phyloP scores from a whole-genome alignment of 2,113 vertebrate genomes.

The Percopsis transmontana region DNA sequence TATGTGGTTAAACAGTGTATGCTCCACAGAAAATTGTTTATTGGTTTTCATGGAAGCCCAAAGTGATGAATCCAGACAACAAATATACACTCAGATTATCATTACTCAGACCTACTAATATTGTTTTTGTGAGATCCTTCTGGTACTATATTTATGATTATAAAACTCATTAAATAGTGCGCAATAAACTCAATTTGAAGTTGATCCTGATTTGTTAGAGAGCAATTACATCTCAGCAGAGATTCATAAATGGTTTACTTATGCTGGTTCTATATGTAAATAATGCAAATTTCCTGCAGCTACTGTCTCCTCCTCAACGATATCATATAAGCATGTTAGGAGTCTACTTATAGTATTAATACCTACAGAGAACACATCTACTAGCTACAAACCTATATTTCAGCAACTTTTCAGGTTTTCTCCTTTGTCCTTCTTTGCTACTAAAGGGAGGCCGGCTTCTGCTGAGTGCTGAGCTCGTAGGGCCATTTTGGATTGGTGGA shows the following conservation, averaged over 20 bases:
- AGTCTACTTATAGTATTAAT: neutral
- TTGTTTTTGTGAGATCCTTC: neutral
- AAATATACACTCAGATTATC: neutral
- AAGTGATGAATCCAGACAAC: neutral
- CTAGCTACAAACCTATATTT: slow-evolving; percentile 33
- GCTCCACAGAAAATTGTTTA: neutral
- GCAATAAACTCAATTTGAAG: slow-evolving; percentile 35
- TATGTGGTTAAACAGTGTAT: slow-evolving; percentile 1
- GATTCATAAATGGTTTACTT: slow-evolving; percentile 44
- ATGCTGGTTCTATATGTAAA: slow-evolving; percentile 27
- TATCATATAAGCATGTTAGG: neutral
- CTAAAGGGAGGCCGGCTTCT: slow-evolving; percentile 14
- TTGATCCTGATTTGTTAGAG: slow-evolving; percentile 37
- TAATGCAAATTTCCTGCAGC: slow-evolving; percentile 41
- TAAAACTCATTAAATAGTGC: neutral
- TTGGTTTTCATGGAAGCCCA: neutral
- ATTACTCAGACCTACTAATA: neutral
- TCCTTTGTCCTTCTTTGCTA: neutral
- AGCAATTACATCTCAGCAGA: slow-evolving; percentile 33
- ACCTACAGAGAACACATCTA: neutral
- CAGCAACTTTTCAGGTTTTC: slow-evolving; percentile 24
- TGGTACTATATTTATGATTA: neutral
- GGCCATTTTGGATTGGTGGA: slow-evolving; percentile 19
- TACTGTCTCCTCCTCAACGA: slow-evolving; percentile 8
- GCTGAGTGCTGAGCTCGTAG: slow-evolving; percentile 14